Conservation (phyloP, 2,113 vertebrate genomes). For the Parotia lawesii region DNA sequence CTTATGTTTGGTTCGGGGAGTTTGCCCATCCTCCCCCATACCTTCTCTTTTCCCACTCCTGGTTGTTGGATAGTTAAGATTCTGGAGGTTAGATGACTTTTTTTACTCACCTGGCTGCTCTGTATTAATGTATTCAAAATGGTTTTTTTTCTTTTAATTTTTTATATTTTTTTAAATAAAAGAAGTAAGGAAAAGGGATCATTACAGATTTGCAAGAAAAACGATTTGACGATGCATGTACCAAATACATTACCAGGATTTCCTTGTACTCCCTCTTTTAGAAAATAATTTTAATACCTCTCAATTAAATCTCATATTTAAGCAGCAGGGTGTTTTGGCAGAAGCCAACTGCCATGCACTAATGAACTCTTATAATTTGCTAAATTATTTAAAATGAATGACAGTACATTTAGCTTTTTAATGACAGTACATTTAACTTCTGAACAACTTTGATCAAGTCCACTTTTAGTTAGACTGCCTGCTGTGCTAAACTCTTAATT, state of each 20-base stretch:
- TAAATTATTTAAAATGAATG: slow-evolving; percentile 63
- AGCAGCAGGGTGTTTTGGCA: slow-evolving; percentile 61
- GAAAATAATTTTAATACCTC: slow-evolving; percentile 56
- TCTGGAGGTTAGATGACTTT: not conserved
- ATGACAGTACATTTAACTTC: slow-evolving; percentile 54
- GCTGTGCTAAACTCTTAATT: slow-evolving; percentile 49
- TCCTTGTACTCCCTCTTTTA: slow-evolving; percentile 19
- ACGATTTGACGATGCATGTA: not conserved
- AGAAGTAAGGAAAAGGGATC: not conserved
- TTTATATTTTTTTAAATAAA: not conserved
- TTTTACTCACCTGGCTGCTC: not conserved
- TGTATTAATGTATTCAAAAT: not conserved
- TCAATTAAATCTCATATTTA: slow-evolving; percentile 58
- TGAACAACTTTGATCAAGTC: slow-evolving; percentile 59
- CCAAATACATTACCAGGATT: slow-evolving; percentile 10
- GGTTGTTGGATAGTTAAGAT: not conserved
- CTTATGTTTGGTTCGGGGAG: not conserved
- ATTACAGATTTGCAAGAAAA: not conserved
- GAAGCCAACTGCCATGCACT: slow-evolving; percentile 17
- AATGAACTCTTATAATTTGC: slow-evolving; percentile 63
- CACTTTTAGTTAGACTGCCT: slow-evolving; percentile 19
- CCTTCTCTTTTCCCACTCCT: not conserved
- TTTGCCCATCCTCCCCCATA: not conserved
- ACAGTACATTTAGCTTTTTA: slow-evolving; percentile 42
- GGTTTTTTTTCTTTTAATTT: not conserved